phyloP scores from a whole-genome alignment of 2,888 invertebrate genomes.

The Pterostichus niger region DNA sequence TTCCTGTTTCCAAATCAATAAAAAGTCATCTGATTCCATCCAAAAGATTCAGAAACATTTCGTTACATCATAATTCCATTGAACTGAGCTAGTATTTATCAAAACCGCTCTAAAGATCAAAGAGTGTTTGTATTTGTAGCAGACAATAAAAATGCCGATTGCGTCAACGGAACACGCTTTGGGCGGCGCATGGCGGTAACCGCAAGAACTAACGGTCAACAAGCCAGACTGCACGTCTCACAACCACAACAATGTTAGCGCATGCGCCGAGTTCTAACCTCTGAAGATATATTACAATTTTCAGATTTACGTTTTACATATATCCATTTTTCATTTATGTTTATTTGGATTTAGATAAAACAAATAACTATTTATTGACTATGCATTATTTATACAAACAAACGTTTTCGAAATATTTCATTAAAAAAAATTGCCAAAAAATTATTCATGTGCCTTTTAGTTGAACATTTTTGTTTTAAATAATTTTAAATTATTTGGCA shows the following conservation, averaged over 20 bases:
- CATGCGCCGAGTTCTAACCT: neutral
- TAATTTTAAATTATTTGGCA: no score
- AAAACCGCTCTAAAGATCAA: conserved; percentile 26
- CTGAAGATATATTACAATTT: no score
- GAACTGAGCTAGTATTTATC: neutral
- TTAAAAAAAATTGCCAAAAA: no score
- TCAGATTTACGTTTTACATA: no score
- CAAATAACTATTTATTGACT: no score
- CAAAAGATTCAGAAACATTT: neutral
- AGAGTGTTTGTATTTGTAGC: conserved; percentile 22
- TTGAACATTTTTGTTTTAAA: no score
- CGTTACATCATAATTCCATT: conserved; percentile 31
- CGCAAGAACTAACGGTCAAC: conserved; percentile 43
- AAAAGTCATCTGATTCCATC: neutral
- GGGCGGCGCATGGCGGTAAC: conserved; percentile 38
- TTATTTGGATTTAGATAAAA: no score
- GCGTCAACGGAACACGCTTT: conserved; percentile 28
- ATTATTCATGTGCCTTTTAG: no score
- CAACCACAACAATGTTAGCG: neutral
- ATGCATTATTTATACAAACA: no score
- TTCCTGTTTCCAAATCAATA: neutral
- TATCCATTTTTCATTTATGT: no score
- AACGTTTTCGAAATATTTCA: no score
- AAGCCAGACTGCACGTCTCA: conserved; percentile 35
- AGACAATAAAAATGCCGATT: conserved; percentile 37